Evolutionary conservation across 2,113 vertebrate genomes (phyloP).

Genomic region (Taxidea taxus): DNA sequence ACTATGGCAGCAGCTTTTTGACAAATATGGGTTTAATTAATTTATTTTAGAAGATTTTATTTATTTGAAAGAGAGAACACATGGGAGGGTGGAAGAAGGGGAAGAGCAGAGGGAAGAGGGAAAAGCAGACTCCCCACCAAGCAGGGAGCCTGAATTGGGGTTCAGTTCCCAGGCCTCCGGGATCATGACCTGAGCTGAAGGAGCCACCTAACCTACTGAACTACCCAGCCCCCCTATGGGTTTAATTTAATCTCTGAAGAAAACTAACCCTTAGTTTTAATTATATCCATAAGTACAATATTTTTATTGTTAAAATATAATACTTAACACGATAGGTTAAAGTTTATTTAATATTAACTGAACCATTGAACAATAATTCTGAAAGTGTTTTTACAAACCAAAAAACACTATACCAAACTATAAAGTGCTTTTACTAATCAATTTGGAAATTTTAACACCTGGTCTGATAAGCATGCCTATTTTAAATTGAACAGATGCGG

Average conservation of each 20-base stretch:
- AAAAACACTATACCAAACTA: constrained; percentile 26
- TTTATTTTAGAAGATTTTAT: not conserved
- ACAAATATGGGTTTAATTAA: not conserved
- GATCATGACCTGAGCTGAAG: not conserved
- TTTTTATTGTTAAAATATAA: constrained; percentile 9
- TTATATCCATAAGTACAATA: not conserved
- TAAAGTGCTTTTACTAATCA: constrained; percentile 45
- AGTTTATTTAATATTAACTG: not conserved
- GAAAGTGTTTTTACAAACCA: not conserved
- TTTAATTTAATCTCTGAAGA: not conserved
- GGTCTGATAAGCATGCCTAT: constrained; percentile 12
- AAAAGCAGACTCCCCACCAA: not conserved
- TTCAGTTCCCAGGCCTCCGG: not conserved
- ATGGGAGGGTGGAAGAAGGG: too few relatives aligned
- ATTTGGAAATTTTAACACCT: constrained; percentile 46
- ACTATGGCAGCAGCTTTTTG: not conserved
- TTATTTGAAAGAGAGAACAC: not conserved
- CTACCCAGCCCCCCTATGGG: not conserved
- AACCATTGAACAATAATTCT: not conserved
- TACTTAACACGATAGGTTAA: not conserved
- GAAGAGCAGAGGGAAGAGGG: not conserved
- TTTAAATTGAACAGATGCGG: constrained; percentile 47
- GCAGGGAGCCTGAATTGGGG: not conserved
- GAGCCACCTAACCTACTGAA: not conserved
- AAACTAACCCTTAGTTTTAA: not conserved